Percentiles rank a stretch among this genome's conserved stretches.
These are phyloP conservation scores for Petromus typicus DNA, from an alignment of 2,113 vertebrate genomes.

Conservation along the genomic window DNA sequence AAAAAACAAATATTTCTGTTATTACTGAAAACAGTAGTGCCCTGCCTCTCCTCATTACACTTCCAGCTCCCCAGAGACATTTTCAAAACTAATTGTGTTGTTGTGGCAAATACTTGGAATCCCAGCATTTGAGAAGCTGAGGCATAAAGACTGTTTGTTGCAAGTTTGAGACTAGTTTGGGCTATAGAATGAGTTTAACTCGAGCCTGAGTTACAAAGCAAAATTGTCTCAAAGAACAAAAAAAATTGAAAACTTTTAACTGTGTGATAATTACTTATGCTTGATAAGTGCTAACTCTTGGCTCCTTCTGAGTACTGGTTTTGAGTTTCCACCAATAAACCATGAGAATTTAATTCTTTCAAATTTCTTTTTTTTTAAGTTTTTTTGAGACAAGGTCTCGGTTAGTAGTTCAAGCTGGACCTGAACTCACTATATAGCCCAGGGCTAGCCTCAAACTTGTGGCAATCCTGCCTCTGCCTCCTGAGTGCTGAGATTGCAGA, in stretches of 20 bases:
- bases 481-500: too few species aligned
- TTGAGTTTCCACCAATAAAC: not conserved
- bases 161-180: not conserved
- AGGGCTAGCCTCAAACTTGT: too few species aligned
- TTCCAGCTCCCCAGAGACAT: not conserved
- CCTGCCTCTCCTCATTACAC: not conserved
- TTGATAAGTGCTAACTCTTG: not conserved
- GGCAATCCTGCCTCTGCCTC: too few species aligned
- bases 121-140: not conserved
- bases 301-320: not conserved
- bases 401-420: too few species aligned
- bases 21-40: not conserved
- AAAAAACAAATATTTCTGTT: not conserved
- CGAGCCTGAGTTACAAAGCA: too few species aligned
- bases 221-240: not conserved
- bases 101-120: not conserved
- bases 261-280: not conserved
- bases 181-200: not conserved
- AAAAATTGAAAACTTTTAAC: not conserved
- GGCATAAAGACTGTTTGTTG: not conserved
- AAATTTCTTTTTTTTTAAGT: not conserved
- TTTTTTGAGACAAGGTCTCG: too few species aligned
- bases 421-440: too few species aligned
- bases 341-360: slow-evolving; percentile 23
- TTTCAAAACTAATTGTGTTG: not conserved